phyloP scores from a whole-genome alignment of 2,888 invertebrate species.

The Punctoribates punctum region DNA sequence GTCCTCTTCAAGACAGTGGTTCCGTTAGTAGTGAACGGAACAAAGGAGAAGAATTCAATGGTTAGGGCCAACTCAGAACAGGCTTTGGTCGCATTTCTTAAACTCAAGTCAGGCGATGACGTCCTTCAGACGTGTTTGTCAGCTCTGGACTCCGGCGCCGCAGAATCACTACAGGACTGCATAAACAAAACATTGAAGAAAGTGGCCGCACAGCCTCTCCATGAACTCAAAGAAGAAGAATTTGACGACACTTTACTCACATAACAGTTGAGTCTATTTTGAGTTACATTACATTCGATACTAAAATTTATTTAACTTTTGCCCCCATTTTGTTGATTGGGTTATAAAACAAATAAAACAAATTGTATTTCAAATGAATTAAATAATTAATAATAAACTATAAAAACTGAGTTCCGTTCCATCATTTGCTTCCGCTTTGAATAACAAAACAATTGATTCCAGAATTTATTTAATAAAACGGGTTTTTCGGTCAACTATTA shows the following conservation, averaged over 20 bases:
- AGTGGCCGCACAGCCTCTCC: constrained; percentile 63
- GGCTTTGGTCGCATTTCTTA: constrained; percentile 79
- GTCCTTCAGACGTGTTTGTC: constrained; percentile 65
- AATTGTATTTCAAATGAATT: not conserved
- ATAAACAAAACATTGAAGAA: constrained; percentile 82
- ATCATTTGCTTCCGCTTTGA: too few relatives aligned
- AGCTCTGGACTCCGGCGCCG: constrained; percentile 77
- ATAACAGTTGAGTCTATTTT: not conserved
- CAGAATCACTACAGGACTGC: constrained; percentile 82
- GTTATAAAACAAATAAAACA: not conserved
- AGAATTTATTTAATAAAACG: not conserved
- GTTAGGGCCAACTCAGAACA: constrained; percentile 91
- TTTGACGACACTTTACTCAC: constrained; percentile 75
- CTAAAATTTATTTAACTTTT: not conserved
- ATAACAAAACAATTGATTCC: too few relatives aligned
- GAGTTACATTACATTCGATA: not conserved
- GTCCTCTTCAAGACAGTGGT: constrained; percentile 72
- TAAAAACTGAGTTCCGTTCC: too few relatives aligned
- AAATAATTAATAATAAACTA: too few relatives aligned
- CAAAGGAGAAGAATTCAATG: constrained; percentile 94
- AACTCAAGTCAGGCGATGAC: constrained; percentile 61
- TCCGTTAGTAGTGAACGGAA: constrained; percentile 93
- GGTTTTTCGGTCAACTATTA: not conserved
- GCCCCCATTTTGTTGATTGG: not conserved
- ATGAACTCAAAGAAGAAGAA: constrained; percentile 80